Evolutionary conservation across 92 coral and sea anemone species (phyloP).

Genomic region (Scolanthus callimorphus): DNA sequence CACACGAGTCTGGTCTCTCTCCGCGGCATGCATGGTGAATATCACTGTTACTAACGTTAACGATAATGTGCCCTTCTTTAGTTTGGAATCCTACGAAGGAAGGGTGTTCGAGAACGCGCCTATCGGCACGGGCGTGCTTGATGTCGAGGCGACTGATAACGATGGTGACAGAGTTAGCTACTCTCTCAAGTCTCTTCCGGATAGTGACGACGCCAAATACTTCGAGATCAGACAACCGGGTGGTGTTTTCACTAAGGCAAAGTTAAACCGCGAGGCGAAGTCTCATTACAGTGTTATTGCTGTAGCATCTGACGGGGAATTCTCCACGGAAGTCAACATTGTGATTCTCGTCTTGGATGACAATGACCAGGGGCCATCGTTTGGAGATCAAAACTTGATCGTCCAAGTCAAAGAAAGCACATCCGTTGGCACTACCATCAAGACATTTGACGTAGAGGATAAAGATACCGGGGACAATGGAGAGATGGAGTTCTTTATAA

Average conservation of each 20-base stretch:
- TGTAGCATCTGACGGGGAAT: slow-evolving; percentile 59
- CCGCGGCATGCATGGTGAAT: slow-evolving; percentile 61
- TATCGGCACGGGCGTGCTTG: slow-evolving; percentile 45
- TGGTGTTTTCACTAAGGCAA: slow-evolving; percentile 35
- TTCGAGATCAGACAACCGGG: slow-evolving; percentile 46
- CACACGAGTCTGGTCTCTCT: slow-evolving; percentile 20
- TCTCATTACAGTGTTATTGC: slow-evolving; percentile 30
- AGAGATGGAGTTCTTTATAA: slow-evolving; percentile 46
- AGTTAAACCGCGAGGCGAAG: slow-evolving; percentile 60
- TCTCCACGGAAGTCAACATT: slow-evolving; percentile 19
- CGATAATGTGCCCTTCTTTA: slow-evolving; percentile 80
- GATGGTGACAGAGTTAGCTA: slow-evolving; percentile 55
- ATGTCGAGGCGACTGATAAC: slow-evolving; percentile 55
- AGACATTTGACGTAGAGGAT: slow-evolving; percentile 47
- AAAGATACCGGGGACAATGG: slow-evolving; percentile 55
- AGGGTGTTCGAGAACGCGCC: slow-evolving; percentile 73
- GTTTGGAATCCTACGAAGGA: slow-evolving; percentile 34
- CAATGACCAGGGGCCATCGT: slow-evolving; percentile 66
- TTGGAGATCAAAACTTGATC: slow-evolving; percentile 38
- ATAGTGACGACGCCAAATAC: slow-evolving; percentile 26
- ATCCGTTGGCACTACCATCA: slow-evolving; percentile 31
- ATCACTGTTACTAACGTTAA: slow-evolving; percentile 64
- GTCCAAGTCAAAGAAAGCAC: slow-evolving; percentile 62
- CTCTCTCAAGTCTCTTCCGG: slow-evolving; percentile 9
- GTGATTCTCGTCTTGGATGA: slow-evolving; percentile 53